phyloP scores from a whole-genome alignment of 92 coral and sea anemone species.

The Heteractis magnifica region DNA sequence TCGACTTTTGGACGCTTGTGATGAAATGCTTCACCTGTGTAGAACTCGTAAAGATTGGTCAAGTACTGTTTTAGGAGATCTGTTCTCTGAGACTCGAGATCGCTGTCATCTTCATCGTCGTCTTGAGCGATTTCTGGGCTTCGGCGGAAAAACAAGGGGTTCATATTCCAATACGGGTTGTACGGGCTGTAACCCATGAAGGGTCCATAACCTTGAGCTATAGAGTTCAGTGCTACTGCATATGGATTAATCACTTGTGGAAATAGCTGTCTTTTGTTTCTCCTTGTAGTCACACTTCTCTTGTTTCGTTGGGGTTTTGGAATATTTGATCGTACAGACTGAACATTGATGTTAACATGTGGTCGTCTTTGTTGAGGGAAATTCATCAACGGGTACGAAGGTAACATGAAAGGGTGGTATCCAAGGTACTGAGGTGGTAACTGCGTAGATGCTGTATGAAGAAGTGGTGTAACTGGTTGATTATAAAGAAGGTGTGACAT shows the following conservation, averaged over 20 bases:
- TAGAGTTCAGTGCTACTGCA: constrained; percentile 20
- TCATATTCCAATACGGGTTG: constrained; percentile 32
- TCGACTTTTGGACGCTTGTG: constrained; percentile 75
- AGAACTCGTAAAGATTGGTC: constrained; percentile 41
- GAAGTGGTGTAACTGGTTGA: neutral
- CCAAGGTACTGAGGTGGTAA: constrained; percentile 14
- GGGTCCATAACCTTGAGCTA: constrained; percentile 21
- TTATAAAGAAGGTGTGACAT: constrained; percentile 37
- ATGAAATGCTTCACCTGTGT: constrained; percentile 52
- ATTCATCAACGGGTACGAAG: constrained; percentile 40
- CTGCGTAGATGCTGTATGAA: constrained; percentile 3
- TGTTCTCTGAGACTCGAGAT: constrained; percentile 10
- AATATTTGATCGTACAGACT: constrained; percentile 78
- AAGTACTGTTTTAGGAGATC: constrained; percentile 34
- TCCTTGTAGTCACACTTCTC: constrained; percentile 24
- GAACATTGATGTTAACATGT: constrained; percentile 86
- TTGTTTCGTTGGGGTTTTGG: constrained; percentile 39
- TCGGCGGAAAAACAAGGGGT: constrained; percentile 21
- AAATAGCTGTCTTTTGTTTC: constrained; percentile 50
- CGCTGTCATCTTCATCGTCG: constrained; percentile 34
- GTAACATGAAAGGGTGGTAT: constrained; percentile 21
- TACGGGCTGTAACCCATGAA: constrained; percentile 23
- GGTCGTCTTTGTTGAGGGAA: constrained; percentile 57
- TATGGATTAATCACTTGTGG: constrained; percentile 38
- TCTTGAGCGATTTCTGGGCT: constrained; percentile 15